phyloP scores from a whole-genome alignment of 2,888 invertebrate species.

The Beris morrisii region DNA sequence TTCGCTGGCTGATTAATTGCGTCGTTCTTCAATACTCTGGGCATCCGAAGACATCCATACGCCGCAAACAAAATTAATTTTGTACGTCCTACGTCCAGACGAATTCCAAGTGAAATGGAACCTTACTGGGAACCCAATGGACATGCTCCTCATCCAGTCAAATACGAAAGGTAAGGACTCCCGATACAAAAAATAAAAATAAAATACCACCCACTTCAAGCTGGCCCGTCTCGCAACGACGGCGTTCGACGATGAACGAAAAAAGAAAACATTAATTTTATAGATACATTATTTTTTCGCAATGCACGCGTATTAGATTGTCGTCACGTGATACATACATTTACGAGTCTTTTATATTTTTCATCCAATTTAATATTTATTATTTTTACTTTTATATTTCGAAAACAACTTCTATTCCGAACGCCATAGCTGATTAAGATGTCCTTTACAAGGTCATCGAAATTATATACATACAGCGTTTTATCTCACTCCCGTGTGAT shows the following conservation, averaged over 20 bases:
- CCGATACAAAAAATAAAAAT: too few relatives aligned
- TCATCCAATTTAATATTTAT: not conserved
- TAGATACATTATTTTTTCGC: too few relatives aligned
- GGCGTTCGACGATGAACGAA: too few relatives aligned
- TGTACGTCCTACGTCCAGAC: not conserved
- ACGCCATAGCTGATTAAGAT: slow-evolving; percentile 27
- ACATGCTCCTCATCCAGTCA: slow-evolving; percentile 56
- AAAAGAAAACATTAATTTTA: too few relatives aligned
- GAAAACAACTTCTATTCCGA: slow-evolving; percentile 12
- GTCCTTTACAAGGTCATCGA: slow-evolving; percentile 42
- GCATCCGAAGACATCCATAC: not conserved
- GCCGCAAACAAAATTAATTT: slow-evolving; percentile 10
- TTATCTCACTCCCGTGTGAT: not conserved
- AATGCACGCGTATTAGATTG: too few relatives aligned
- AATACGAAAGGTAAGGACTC: slow-evolving; percentile 55
- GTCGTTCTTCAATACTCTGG: not conserved
- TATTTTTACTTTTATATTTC: not conserved
- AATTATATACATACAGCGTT: not conserved
- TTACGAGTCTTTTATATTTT: too few relatives aligned
- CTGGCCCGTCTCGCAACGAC: too few relatives aligned
- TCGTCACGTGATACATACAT: too few relatives aligned
- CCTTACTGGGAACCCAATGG: slow-evolving; percentile 56
- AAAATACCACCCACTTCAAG: too few relatives aligned
- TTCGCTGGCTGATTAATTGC: not conserved
- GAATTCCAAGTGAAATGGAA: slow-evolving; percentile 46